These are phyloP conservation scores for Rhodinocichla rosea DNA, from an alignment of 2,113 vertebrate genomes.

Conservation along the genomic window DNA sequence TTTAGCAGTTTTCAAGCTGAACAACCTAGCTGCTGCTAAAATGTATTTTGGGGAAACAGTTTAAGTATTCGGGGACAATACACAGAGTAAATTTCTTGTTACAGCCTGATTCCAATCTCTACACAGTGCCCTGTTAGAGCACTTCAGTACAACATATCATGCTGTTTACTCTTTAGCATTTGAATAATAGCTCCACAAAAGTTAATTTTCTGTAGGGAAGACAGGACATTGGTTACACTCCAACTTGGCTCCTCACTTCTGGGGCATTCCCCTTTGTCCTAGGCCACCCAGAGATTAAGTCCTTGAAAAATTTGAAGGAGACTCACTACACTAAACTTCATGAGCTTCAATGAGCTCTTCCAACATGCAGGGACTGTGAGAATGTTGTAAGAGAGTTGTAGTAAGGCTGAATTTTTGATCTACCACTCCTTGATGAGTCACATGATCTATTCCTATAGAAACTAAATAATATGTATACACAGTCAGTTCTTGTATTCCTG, in stretches of 20 bases:
- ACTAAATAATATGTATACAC: not conserved
- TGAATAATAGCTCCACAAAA: not conserved
- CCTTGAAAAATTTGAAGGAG: not conserved
- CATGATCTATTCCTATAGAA: not conserved
- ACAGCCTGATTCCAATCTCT: not conserved
- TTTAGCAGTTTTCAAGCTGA: not conserved
- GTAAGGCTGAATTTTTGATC: not conserved
- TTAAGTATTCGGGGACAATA: not conserved
- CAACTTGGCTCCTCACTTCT: not conserved
- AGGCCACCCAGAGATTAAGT: not conserved
- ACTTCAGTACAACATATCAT: not conserved
- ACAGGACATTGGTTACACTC: not conserved
- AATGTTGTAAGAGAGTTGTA: not conserved
- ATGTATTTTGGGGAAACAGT: not conserved
- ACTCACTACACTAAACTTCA: not conserved
- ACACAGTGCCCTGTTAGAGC: not conserved
- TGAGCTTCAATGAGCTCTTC: not conserved
- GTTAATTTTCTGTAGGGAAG: not conserved
- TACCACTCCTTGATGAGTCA: not conserved
- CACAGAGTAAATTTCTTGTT: not conserved
- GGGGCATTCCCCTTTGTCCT: not conserved
- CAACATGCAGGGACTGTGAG: not conserved
- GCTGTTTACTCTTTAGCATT: not conserved
- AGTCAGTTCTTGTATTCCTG: not conserved
- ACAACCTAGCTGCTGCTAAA: not conserved